Evolutionary conservation across 2,113 vertebrate genomes (phyloP), one percentile per base, ranked within the genome.

Genomic region (Pimephales promelas): DNA sequence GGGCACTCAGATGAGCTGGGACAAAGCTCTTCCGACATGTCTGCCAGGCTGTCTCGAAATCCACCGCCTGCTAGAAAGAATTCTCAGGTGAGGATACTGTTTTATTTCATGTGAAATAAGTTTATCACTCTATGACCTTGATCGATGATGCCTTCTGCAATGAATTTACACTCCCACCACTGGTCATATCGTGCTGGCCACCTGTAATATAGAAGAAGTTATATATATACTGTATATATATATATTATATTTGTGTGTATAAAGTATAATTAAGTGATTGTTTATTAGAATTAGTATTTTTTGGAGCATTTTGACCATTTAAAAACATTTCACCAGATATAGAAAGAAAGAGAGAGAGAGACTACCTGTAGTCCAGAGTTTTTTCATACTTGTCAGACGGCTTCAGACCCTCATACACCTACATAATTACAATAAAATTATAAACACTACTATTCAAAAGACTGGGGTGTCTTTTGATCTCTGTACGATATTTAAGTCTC

Each of bases 121-220:
- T 8, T n/a, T 26, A 64, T 61, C 56, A 16, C 28, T 64, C 11
- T 43, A 34, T 90, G 83, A 97, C 96, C 98, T 95, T 99, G 98
- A 90, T 99, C 97, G 2, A 99, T 99, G 92, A 99, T 99, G 86
- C 98, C 97, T 91, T 99, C 98, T 2, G 98, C 96, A 10, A 99
- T 98, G 92, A 99, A 99, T 89, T 99, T 99, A 88, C 98, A 99
- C 66, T 99, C 98, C 98, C 98, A 99, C 98, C 98, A 99, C 90
- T 99, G 98, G 91, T 99, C 98, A 34, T 99, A 98, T 68, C 96
- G 95, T 74, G 97, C 93, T 0, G 97, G 97, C 98, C 98, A 99
- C 91, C 98, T 99, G 90, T 56, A n/a, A 28, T 28, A 28, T 1
- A 28, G 28, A 28, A 28, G 2, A 28, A n/a, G n/a, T n/a, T n/a